A percentile compares a stretch with the other conserved stretches of the same genome.
These are phyloP conservation scores for Drosophila multiciliata DNA, from an alignment of 2,888 invertebrate genomes.

Conservation along the genomic window DNA sequence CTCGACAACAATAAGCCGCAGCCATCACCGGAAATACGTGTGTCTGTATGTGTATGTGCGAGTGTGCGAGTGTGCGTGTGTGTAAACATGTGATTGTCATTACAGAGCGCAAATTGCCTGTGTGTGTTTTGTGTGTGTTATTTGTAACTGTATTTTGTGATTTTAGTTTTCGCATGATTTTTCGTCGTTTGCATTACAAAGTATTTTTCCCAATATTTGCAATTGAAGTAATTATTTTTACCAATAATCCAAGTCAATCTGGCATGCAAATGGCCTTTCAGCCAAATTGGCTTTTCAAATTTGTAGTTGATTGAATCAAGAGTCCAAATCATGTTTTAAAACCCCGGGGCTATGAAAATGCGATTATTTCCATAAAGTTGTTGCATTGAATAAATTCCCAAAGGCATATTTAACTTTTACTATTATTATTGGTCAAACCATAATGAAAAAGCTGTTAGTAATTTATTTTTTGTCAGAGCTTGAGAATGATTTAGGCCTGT, in stretches of 20 bases:
- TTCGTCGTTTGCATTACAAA: slow-evolving; percentile 5
- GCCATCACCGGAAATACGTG: slow-evolving; percentile 43
- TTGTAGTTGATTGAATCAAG: neutral
- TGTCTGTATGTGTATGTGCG: slow-evolving; percentile 8
- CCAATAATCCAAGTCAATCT: neutral
- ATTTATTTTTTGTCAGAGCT: neutral
- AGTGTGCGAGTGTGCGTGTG: slow-evolving; percentile 21
- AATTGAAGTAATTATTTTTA: neutral
- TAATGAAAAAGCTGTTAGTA: neutral
- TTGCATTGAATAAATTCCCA: neutral
- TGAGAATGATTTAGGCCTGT: neutral
- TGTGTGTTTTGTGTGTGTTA: slow-evolving; percentile 12
- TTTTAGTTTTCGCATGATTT: slow-evolving; percentile 23
- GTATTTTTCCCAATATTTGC: neutral
- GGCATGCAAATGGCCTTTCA: neutral
- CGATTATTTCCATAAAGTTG: neutral
- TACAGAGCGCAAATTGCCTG: slow-evolving; percentile 34
- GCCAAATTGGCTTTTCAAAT: neutral
- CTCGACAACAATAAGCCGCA: slow-evolving; percentile 46
- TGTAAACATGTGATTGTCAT: slow-evolving; percentile 19
- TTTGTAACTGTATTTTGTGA: slow-evolving; percentile 39
- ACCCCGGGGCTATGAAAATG: neutral
- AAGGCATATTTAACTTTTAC: neutral
- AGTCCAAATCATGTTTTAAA: neutral
- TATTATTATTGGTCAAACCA: too few relatives aligned